Percentiles rank a stretch among this genome's conserved stretches.
Conservation (phyloP, 2,888 invertebrate genomes). For the Asteroscopus sphinx region DNA sequence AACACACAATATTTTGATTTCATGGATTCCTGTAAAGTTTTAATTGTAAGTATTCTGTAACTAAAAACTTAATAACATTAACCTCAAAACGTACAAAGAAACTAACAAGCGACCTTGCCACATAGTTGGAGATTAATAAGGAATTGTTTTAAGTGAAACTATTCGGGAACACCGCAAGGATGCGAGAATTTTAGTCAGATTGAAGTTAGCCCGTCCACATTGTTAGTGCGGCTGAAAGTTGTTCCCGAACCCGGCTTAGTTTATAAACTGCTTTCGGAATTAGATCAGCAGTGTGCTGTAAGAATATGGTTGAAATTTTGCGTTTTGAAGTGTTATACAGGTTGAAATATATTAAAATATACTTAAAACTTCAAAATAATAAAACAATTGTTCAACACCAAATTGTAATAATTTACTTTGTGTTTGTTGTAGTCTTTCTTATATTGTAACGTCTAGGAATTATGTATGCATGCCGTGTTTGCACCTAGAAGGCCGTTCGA, state of each 20-base stretch:
- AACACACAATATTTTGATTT: too few relatives aligned
- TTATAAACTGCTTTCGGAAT: constrained; percentile 56
- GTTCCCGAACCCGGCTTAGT: constrained; percentile 43
- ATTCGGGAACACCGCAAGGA: constrained; percentile 55
- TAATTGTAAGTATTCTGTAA: too few relatives aligned
- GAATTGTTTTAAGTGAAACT: constrained; percentile 56
- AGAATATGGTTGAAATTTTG: constrained; percentile 28
- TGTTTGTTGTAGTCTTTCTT: too few relatives aligned
- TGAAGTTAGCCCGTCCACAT: constrained; percentile 54
- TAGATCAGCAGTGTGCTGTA: constrained; percentile 41
- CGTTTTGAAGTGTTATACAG: not conserved
- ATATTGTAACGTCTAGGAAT: too few relatives aligned
- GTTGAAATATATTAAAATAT: too few relatives aligned
- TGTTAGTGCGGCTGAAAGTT: constrained; percentile 53
- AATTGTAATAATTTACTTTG: too few relatives aligned
- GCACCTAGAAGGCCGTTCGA: too few relatives aligned
- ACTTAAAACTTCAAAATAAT: too few relatives aligned
- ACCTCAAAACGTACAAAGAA: constrained; percentile 15
- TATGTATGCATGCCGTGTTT: too few relatives aligned
- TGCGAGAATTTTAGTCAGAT: constrained; percentile 60
- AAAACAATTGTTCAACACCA: too few relatives aligned
- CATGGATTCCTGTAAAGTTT: too few relatives aligned
- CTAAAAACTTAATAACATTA: not conserved
- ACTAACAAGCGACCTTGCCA: constrained; percentile 45
- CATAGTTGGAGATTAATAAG: constrained; percentile 61